phyloP scores from a whole-genome alignment of 2,797 vertebrate genomes.

The Esox lucius region DNA sequence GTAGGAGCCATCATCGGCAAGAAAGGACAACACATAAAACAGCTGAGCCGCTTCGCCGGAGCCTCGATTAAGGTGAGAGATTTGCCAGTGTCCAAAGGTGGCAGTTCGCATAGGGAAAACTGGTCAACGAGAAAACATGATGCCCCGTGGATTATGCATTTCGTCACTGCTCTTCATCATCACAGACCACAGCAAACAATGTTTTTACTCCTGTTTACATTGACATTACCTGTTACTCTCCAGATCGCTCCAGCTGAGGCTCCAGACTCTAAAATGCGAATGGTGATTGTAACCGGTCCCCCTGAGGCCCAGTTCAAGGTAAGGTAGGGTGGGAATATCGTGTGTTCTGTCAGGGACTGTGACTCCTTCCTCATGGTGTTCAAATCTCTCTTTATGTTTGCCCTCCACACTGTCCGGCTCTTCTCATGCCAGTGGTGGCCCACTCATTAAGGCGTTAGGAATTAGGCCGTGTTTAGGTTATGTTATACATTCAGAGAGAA shows the following conservation, averaged over 20 bases:
- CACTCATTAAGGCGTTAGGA: too few relatives aligned
- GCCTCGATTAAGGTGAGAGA: conserved; percentile 91
- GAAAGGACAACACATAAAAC: conserved; percentile 96
- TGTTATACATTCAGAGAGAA: too few relatives aligned
- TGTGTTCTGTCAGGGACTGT: background rate
- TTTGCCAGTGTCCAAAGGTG: background rate
- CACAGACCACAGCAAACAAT: background rate
- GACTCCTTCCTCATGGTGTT: background rate
- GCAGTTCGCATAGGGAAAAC: background rate
- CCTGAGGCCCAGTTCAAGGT: conserved; percentile 98
- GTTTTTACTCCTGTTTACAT: too few relatives aligned
- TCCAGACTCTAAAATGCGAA: conserved; percentile 91
- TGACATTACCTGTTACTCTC: conserved; percentile 1
- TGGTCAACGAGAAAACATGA: conserved; percentile 1
- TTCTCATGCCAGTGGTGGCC: background rate
- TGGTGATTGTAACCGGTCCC: conserved; percentile 93
- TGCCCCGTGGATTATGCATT: background rate
- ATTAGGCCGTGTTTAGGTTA: too few relatives aligned
- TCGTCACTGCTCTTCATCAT: background rate
- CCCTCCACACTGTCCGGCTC: background rate
- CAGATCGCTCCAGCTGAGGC: conserved; percentile 93
- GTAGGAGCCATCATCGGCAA: conserved; percentile 95
- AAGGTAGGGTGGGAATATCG: conserved; percentile 6
- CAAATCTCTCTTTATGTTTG: background rate
- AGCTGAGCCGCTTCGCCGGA: conserved; percentile 92